phyloP scores from a whole-genome alignment of 2,797 vertebrate species.

The Hoplostethus mediterraneus region DNA sequence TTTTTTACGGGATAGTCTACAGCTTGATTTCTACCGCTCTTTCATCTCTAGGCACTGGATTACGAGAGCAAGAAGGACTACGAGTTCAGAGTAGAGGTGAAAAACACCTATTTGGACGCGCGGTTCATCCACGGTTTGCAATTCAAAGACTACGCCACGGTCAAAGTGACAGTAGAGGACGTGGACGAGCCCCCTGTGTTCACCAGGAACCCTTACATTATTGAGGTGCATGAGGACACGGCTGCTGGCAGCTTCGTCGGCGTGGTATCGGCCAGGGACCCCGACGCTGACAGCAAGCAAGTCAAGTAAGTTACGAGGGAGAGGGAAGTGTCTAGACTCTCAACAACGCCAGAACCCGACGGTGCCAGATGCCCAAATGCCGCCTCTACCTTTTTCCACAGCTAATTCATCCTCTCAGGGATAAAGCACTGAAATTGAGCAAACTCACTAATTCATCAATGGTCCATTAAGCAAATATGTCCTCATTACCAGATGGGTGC shows the following conservation, averaged over 20 bases:
- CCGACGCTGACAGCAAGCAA: slow-evolving; percentile 88
- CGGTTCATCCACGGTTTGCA: slow-evolving; percentile 91
- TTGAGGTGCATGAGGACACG: slow-evolving; percentile 95
- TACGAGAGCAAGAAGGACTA: slow-evolving; percentile 93
- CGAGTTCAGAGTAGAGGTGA: slow-evolving; percentile 93
- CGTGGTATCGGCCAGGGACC: slow-evolving; percentile 92
- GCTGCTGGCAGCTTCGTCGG: slow-evolving; percentile 93
- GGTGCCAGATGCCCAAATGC: slow-evolving; percentile 11
- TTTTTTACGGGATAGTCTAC: slow-evolving; percentile 30
- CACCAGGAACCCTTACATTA: slow-evolving; percentile 89
- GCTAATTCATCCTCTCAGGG: background rate
- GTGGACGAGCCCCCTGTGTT: slow-evolving; percentile 94
- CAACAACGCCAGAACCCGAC: slow-evolving; percentile 11
- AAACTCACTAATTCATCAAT: slow-evolving; percentile 45
- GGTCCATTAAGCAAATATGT: slow-evolving; percentile 52
- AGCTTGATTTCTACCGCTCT: slow-evolving; percentile 63
- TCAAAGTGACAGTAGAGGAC: slow-evolving; percentile 93
- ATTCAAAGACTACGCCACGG: slow-evolving; percentile 93
- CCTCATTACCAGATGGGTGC: slow-evolving; percentile 10
- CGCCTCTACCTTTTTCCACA: background rate
- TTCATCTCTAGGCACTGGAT: slow-evolving; percentile 90
- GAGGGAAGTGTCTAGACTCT: slow-evolving; percentile 4
- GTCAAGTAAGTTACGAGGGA: slow-evolving; percentile 88
- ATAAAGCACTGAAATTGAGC: slow-evolving; percentile 5
- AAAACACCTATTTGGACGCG: slow-evolving; percentile 91